Percentiles rank a stretch among this genome's conserved stretches.
These are phyloP conservation scores for Synanthedon vespiformis DNA, from an alignment of 2,888 invertebrate genomes.

Conservation along the genomic window DNA sequence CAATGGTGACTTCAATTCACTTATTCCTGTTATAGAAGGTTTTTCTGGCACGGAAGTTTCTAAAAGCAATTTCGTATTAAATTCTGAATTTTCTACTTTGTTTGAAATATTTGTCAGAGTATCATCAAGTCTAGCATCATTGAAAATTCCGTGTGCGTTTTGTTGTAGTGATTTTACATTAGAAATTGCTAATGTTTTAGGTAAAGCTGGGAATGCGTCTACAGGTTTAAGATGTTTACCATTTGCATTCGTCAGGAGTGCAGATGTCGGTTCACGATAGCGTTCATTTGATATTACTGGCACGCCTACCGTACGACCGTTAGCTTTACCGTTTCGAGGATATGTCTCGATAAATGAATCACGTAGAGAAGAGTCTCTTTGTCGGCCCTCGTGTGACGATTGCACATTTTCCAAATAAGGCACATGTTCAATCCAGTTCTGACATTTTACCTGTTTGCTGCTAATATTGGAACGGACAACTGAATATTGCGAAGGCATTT, in stretches of 20 bases:
- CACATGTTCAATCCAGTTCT: conserved; percentile 26
- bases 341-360: conserved; percentile 61
- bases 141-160: neutral
- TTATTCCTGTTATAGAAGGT: neutral
- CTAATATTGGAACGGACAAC: conserved; percentile 20
- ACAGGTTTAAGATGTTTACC: conserved; percentile 33
- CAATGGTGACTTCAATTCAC: neutral
- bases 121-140: neutral
- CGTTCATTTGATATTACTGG: conserved; percentile 54
- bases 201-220: conserved; percentile 20
- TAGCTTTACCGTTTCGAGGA: conserved; percentile 58
- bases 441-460: conserved; percentile 22
- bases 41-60: neutral
- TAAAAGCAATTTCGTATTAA: neutral
- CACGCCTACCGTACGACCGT: conserved; percentile 54
- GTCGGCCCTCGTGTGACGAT: conserved; percentile 38
- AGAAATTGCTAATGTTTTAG: neutral
- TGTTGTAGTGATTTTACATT: neutral
- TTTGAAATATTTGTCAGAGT: too few relatives aligned
- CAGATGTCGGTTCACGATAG: conserved; percentile 52
- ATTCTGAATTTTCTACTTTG: neutral
- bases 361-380: conserved; percentile 54
- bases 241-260: conserved; percentile 56
- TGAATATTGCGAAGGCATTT: conserved; percentile 21
- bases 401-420: conserved; percentile 41